These are phyloP conservation scores for Babyrousa celebensis DNA, from an alignment of 2,797 vertebrate genomes.

Conservation along the genomic window DNA sequence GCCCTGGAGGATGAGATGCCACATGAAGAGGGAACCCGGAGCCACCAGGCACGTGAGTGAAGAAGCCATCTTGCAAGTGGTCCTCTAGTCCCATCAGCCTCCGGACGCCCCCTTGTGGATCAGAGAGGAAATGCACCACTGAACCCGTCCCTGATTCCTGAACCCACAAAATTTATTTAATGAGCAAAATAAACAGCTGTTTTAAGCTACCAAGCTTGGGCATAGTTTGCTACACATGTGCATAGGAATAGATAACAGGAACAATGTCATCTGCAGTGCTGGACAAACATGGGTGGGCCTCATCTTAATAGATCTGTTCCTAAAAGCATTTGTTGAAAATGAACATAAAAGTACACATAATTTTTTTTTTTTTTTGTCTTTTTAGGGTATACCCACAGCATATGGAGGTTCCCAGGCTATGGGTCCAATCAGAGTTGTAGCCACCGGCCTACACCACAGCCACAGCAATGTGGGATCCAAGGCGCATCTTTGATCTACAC, in stretches of 20 bases:
- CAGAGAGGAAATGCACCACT: background rate
- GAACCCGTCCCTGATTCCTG: background rate
- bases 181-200: background rate
- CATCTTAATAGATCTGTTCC: background rate
- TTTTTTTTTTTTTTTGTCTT: background rate
- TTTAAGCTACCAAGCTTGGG: background rate
- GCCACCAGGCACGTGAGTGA: rapidly evolving
- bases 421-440: too few relatives aligned
- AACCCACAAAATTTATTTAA: background rate
- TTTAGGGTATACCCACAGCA: too few relatives aligned
- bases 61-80: background rate
- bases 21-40: rapidly evolving
- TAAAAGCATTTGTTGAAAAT: constrained; percentile 31
- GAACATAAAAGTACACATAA: background rate
- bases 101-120: constrained; percentile 18
- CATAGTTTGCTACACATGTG: background rate
- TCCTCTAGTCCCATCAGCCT: background rate
- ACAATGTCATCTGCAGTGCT: background rate
- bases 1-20: background rate
- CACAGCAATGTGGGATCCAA: too few relatives aligned
- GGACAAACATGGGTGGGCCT: background rate
- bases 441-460: too few relatives aligned
- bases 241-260: background rate
- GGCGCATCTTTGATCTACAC: too few relatives aligned
- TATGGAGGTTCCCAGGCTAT: too few relatives aligned